Conservation (phyloP, 2,888 invertebrate species). For the Rotaria sp. region DNA sequence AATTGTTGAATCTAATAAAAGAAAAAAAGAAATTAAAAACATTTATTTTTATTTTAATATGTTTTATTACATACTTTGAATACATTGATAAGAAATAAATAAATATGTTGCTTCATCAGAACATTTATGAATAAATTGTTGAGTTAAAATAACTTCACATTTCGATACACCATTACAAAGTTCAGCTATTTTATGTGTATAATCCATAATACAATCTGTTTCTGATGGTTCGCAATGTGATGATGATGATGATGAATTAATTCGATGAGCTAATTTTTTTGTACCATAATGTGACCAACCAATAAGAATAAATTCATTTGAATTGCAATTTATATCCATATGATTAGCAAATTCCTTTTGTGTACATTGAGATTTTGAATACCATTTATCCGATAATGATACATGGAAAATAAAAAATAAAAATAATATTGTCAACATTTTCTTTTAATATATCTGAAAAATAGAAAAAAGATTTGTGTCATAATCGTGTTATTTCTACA, state of each 20-base stretch:
- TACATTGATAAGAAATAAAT: constrained; percentile 38
- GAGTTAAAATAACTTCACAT: constrained; percentile 31
- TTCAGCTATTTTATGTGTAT: constrained; percentile 39
- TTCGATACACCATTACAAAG: constrained; percentile 33
- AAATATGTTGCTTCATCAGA: constrained; percentile 34
- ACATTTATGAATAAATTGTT: constrained; percentile 38
- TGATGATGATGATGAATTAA: background rate
- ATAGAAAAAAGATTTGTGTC: too few species aligned
- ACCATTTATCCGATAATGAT: background rate
- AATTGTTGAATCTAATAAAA: background rate
- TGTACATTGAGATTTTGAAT: constrained; percentile 6
- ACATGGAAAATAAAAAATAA: background rate
- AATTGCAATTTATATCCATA: constrained; percentile 33
- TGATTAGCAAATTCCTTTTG: constrained; percentile 23
- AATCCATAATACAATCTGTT: constrained; percentile 38
- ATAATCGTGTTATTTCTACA: too few species aligned
- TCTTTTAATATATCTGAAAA: too few species aligned
- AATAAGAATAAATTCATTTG: constrained; percentile 32
- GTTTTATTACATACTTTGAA: background rate
- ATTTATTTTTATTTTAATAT: background rate
- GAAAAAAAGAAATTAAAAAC: too few species aligned
- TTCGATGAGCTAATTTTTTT: background rate
- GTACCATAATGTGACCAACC: constrained; percentile 39
- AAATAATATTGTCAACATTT: too few species aligned
- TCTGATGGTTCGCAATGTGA: background rate